Conservation (phyloP, 1,140 invertebrate genomes). For the Hyphantria cunea region DNA sequence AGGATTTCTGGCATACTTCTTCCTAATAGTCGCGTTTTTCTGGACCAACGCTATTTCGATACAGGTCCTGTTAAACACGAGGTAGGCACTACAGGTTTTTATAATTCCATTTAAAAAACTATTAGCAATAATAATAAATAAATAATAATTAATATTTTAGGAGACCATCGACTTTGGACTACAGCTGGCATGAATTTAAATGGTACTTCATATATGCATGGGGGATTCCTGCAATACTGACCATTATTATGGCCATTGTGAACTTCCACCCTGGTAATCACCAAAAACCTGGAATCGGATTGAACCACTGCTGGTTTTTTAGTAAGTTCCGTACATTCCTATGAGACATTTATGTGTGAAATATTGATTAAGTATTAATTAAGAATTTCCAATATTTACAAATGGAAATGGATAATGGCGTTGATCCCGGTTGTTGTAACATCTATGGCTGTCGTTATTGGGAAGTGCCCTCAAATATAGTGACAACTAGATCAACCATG, state of each 20-base stretch:
- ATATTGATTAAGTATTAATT: too few relatives aligned
- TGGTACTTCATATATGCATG: constrained; percentile 67
- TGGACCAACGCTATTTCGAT: constrained; percentile 71
- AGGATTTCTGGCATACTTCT: constrained; percentile 65
- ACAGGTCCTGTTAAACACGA: constrained; percentile 57
- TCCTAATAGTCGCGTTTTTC: constrained; percentile 61
- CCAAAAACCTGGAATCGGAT: constrained; percentile 57
- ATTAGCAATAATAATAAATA: neutral
- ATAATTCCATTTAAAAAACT: too few relatives aligned
- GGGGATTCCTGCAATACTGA: constrained; percentile 51
- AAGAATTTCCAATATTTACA: too few relatives aligned
- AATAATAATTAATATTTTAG: constrained; percentile 42
- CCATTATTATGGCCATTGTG: constrained; percentile 49
- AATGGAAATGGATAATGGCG: too few relatives aligned
- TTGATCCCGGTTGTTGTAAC: too few relatives aligned
- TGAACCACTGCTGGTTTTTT: constrained; percentile 67
- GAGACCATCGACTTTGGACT: constrained; percentile 43
- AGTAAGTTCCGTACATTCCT: constrained; percentile 40
- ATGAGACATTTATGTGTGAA: too few relatives aligned
- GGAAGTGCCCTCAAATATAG: too few relatives aligned
- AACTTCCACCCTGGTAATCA: constrained; percentile 61
- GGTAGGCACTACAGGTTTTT: constrained; percentile 38
- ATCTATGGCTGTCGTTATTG: too few relatives aligned
- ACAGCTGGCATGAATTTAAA: constrained; percentile 53
- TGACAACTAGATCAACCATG: too few relatives aligned